These are phyloP conservation scores for Thera britannica DNA, from an alignment of 2,888 invertebrate genomes.

Conservation along the genomic window DNA sequence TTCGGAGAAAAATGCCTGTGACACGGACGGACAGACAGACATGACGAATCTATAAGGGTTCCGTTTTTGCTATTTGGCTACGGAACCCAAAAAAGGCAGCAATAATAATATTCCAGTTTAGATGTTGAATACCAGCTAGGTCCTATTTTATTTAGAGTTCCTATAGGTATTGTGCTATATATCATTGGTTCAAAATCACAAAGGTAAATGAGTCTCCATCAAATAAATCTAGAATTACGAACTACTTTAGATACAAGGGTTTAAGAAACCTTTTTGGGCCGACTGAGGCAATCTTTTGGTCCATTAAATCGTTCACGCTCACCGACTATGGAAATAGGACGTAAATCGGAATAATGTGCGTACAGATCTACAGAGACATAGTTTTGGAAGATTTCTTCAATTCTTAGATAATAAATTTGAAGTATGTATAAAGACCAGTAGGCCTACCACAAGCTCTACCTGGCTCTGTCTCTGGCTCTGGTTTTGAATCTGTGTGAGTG, in stretches of 20 bases:
- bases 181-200: not conserved
- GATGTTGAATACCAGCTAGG: too few relatives aligned
- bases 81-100: too few relatives aligned
- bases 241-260: constrained; percentile 40
- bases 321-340: constrained; percentile 83
- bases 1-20: too few relatives aligned
- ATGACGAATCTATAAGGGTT: too few relatives aligned
- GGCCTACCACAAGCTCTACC: too few relatives aligned
- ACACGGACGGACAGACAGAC: too few relatives aligned
- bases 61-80: too few relatives aligned
- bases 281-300: constrained; percentile 79
- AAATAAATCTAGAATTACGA: constrained; percentile 33
- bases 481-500: too few relatives aligned
- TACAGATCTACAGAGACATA: constrained; percentile 63
- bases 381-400: constrained; percentile 70
- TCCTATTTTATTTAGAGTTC: too few relatives aligned
- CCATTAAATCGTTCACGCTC: constrained; percentile 83
- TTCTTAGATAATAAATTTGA: constrained; percentile 39
- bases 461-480: too few relatives aligned
- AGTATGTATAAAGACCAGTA: too few relatives aligned
- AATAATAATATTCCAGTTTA: too few relatives aligned
- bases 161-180: not conserved
- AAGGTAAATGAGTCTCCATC: constrained; percentile 2
- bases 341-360: constrained; percentile 78
- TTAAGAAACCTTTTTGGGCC: constrained; percentile 74